Evolutionary conservation across 1,140 invertebrate genomes (phyloP).

Genomic region (Myzus persicae): DNA sequence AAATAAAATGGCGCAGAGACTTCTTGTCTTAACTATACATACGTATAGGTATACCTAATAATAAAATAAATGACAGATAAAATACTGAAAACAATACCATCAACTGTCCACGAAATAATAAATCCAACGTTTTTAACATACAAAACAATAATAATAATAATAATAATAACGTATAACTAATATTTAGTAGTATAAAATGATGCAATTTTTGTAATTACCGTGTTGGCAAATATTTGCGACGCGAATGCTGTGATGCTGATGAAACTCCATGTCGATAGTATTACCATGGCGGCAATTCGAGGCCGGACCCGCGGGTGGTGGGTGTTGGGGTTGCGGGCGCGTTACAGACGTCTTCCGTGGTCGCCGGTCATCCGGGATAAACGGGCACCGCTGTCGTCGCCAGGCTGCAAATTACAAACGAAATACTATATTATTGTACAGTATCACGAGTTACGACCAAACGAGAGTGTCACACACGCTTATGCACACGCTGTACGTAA

Average conservation of each 20-base stretch:
- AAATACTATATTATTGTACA: not conserved
- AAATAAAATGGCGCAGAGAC: not conserved
- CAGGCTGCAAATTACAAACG: not conserved
- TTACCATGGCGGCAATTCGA: slow-evolving; percentile 42
- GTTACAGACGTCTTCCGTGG: not conserved
- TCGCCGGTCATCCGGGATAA: slow-evolving; percentile 28
- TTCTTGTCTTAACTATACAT: no score
- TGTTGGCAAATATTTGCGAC: slow-evolving; percentile 37
- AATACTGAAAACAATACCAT: no score
- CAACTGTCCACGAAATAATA: no score
- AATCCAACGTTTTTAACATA: no score
- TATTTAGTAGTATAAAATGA: no score
- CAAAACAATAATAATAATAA: no score
- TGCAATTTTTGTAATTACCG: slow-evolving; percentile 52
- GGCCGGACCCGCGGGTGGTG: not conserved
- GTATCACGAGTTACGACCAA: not conserved
- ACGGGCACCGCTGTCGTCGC: not conserved
- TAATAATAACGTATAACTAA: no score
- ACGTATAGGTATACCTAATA: no score
- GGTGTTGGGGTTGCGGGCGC: not conserved
- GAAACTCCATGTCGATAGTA: slow-evolving; percentile 49
- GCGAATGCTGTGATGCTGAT: slow-evolving; percentile 34
- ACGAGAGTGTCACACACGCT: not conserved
- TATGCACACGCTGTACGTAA: not conserved
- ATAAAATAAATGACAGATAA: no score